Evolutionary conservation across 2,113 vertebrate genomes (phyloP), one percentile per base, ranked within the genome.

Genomic region (Campylorhamphus procurvoides): DNA sequence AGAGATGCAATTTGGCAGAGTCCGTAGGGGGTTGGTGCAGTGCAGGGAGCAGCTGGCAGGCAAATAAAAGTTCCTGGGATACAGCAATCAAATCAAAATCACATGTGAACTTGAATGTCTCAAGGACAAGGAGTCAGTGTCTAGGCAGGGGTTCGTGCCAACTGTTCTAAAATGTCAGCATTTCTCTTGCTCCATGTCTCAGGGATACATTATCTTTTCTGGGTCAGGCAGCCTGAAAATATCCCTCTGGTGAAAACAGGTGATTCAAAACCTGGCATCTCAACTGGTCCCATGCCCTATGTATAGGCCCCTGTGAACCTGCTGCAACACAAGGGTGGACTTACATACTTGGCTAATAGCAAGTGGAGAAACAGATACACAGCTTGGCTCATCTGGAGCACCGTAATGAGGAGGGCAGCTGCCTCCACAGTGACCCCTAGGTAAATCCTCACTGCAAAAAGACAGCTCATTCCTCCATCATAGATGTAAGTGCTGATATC

Each of bases 191-290:
- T 72, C 75, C 4, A 0, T 39, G 53, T 20, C 59, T 90, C 14
- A 5, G 64, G 59, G 79, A 52, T 23, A 88, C 7, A 1, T 59
- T 77, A 77, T 33, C 67, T 88, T 72, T 35, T 50, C 89, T 80
- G 60, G 68, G 93, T 88, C 93, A 96, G 75, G 56, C 68, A 77
- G 92, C 76, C 94, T 80, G 64, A 92, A 96, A 93, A 94, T 92
- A 96, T 40, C 90, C 18, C 55, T 44, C 55, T 49, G 64, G 83
- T 92, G 85, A 67, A 63, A 95, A 86, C 33, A 92, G 85, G 75
- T 78, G 94, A 78, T 84, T 40, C 47, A 85, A 78, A 95, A 47
- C 31, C 60, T 50, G 80, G 17, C 82, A 53, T 60, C 85, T 94
- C 76, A 42, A 46, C 63, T 53, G 69, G 25, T 69, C 63, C 59